A percentile compares a stretch with the other conserved stretches of the same genome.
These are phyloP conservation scores for Watsonalla cultraria DNA, from an alignment of 2,888 invertebrate species.

Conservation along the genomic window DNA sequence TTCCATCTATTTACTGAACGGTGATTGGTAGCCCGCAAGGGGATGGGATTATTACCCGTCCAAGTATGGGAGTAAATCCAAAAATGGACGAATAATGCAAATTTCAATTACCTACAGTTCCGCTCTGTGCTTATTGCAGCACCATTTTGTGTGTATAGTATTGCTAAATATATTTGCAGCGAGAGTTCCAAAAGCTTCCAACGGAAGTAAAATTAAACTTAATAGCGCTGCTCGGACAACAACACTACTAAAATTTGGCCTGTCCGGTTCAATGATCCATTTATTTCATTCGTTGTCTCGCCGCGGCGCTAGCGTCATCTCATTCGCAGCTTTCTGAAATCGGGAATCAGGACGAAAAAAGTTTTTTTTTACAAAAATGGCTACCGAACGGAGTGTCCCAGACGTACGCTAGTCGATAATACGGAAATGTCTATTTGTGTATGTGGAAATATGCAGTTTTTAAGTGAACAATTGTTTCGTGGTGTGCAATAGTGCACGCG, in stretches of 20 bases:
- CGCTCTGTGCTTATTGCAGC: constrained; percentile 15
- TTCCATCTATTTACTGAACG: constrained; percentile 18
- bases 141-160: constrained; percentile 7
- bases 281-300: constrained; percentile 53
- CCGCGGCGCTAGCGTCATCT: constrained; percentile 65
- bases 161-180: constrained; percentile 17
- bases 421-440: constrained; percentile 58
- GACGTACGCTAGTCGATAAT: constrained; percentile 57
- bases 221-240: constrained; percentile 20
- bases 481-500: constrained; percentile 71
- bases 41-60: constrained; percentile 39
- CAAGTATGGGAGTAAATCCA: constrained; percentile 40
- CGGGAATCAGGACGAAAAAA: constrained; percentile 61
- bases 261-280: constrained; percentile 53
- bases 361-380: constrained; percentile 74
- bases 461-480: constrained; percentile 75
- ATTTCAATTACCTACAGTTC: constrained; percentile 42
- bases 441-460: constrained; percentile 69
- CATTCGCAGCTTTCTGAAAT: constrained; percentile 59
- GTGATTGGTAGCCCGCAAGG: constrained; percentile 44
- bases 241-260: constrained; percentile 13
- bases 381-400: constrained; percentile 54
- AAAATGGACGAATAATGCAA: constrained; percentile 46
- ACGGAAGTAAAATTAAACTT: constrained; percentile 6
- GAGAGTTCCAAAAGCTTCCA: constrained; percentile 15